These are phyloP conservation scores for Cyanocitta stelleri DNA, from an alignment of 2,113 vertebrate species.

Conservation along the genomic window DNA sequence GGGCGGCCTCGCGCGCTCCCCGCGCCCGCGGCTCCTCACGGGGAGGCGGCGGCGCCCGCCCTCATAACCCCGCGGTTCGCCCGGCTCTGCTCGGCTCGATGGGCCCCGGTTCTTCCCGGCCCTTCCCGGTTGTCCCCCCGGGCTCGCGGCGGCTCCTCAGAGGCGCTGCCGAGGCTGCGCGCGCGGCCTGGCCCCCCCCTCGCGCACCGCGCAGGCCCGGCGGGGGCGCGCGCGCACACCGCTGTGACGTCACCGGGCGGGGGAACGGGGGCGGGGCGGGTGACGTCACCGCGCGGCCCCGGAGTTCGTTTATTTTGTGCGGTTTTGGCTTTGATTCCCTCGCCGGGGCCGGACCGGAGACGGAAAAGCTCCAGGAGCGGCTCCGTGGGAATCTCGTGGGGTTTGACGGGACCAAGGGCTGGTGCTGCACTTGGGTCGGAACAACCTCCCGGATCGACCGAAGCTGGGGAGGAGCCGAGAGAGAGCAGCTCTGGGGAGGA, in stretches of 20 bases:
- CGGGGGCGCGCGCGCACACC: background rate
- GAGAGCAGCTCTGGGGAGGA: background rate
- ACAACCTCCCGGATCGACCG: too few species aligned
- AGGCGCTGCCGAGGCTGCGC: background rate
- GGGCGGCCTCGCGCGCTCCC: background rate
- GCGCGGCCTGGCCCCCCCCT: background rate
- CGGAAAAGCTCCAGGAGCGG: too few species aligned
- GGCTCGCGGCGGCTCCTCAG: background rate
- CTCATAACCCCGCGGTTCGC: background rate
- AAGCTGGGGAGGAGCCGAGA: background rate
- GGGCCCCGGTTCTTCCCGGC: background rate
- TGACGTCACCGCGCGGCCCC: background rate
- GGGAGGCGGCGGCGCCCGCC: background rate
- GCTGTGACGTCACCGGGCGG: background rate
- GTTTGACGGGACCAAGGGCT: background rate
- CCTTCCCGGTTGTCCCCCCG: background rate
- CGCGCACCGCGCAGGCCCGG: background rate
- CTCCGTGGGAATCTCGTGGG: too few species aligned
- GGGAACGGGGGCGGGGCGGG: background rate
- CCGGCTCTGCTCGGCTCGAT: background rate
- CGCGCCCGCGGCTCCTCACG: slow-evolving; percentile 2
- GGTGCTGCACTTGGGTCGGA: background rate
- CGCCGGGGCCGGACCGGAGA: too few species aligned
- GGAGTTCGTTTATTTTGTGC: accelerated
- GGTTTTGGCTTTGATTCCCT: background rate